Evolutionary conservation across 2,888 invertebrate species (phyloP).

Genomic region (Tipula helvola): DNA sequence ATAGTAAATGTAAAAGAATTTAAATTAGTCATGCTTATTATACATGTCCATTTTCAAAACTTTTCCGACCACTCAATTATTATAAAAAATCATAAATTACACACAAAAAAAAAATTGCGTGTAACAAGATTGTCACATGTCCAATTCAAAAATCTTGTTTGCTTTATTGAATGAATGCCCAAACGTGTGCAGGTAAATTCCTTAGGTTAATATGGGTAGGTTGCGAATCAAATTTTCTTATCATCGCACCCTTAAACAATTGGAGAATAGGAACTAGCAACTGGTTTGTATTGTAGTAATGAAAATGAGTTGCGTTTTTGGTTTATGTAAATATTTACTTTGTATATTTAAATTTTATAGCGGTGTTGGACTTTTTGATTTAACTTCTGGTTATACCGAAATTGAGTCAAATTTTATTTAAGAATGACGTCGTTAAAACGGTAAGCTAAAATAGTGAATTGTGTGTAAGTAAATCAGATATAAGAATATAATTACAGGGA

Average conservation of each 20-base stretch:
- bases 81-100: not conserved
- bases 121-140: not conserved
- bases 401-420: too few species aligned
- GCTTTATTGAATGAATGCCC: not conserved
- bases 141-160: not conserved
- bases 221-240: not conserved
- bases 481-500: too few species aligned
- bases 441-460: too few species aligned
- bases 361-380: too few species aligned
- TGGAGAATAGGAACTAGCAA: too few species aligned
- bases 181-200: not conserved
- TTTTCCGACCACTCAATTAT: not conserved
- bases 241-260: not conserved
- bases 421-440: too few species aligned
- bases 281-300: too few species aligned
- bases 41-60: not conserved
- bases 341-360: too few species aligned
- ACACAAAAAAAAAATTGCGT: not conserved
- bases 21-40: not conserved
- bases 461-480: too few species aligned
- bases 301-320: too few species aligned
- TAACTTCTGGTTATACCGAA: too few species aligned
- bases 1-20: not conserved
- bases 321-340: too few species aligned
- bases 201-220: not conserved